A percentile compares a stretch with the other conserved stretches of the same genome.
Evolutionary conservation across 2,797 vertebrate genomes (phyloP).

Genomic region (Tokudaia muenninki): DNA sequence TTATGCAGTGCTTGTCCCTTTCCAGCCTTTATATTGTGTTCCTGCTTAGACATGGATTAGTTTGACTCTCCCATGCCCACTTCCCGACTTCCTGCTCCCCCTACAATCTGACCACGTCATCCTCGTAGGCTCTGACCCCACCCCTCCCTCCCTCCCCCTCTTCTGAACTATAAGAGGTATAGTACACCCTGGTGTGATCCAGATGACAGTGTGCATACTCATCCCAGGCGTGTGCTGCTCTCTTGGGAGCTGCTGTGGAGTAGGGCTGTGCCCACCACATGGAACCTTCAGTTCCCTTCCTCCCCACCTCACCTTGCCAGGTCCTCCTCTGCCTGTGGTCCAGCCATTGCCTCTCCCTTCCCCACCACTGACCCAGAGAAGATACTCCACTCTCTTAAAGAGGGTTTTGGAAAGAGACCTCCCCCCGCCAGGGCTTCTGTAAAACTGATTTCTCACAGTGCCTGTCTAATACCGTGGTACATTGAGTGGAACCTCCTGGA

Average conservation of each 20-base stretch:
- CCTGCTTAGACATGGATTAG: background rate
- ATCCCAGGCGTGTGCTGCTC: conserved; percentile 20
- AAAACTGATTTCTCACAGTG: conserved; percentile 22
- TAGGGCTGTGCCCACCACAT: background rate
- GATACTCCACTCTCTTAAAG: background rate
- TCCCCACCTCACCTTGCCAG: background rate
- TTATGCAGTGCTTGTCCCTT: background rate
- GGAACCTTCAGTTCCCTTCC: background rate
- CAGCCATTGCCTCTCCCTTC: background rate
- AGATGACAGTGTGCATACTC: background rate
- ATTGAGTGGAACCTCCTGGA: conserved; percentile 65
- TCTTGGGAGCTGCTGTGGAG: conserved; percentile 30
- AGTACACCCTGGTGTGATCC: conserved; percentile 10
- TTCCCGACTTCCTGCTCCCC: background rate
- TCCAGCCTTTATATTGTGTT: background rate
- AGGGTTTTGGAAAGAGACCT: conserved; percentile 55
- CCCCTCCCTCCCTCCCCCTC: background rate
- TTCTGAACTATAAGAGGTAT: conserved; percentile 26
- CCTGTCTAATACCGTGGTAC: conserved; percentile 17
- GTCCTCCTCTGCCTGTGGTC: background rate
- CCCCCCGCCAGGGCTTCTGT: conserved; percentile 49
- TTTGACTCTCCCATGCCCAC: conserved; percentile 7
- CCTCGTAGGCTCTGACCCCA: conserved; percentile 37
- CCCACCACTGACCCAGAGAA: background rate
- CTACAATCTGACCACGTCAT: background rate